Evolutionary conservation across 1,140 invertebrate species (phyloP), one percentile per base, ranked within the genome.

Genomic region (Limonius californicus): DNA sequence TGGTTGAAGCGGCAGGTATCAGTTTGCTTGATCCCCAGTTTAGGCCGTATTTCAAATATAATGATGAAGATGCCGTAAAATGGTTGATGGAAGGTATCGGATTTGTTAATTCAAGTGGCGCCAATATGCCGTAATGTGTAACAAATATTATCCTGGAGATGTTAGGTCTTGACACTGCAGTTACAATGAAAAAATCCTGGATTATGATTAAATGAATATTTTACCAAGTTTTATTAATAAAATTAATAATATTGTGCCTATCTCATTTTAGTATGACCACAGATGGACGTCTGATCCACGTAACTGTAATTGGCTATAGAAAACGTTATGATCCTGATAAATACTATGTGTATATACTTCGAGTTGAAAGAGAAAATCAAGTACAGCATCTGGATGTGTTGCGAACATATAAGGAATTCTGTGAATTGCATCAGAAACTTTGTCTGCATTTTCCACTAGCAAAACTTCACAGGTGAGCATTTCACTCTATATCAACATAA

Each of bases 251-350:
- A 50, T 27, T 70, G n/a, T n/a, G n/a, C n/a, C n/a, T n/a, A n/a
- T n/a, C n/a, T n/a, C n/a, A n/a, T 73, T 77, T 45, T 71, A 95
- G 92, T 61, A 88, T 92, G 84, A 83, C 89, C 54, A 89, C 89
- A 76, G 97, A 99, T 80, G 97, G 96, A 9, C 85, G 89, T 20
- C 85, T 99, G 53, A 86, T 84, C n/a, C 85, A 83, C 58, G 90
- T 97, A 1, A 87, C 89, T 76, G 91, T 98, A 8, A 84, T 91
- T 50, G 88, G 89, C 54, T 97, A 88, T 77, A 91, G 97, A 79
- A 99, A 99, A 77, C 86, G 94, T 65, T 97, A 97, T 75, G 93
- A 94, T 77, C 95, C 95, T 18, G 95, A 98, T 73, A 99, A 99
- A 80, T 95, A 97, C 81, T 99, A 99, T 78, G 94, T 98, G 72